Percentiles rank a stretch among this genome's conserved stretches.
Conservation (phyloP, 2,113 vertebrate genomes). For the Hylia prasina region DNA sequence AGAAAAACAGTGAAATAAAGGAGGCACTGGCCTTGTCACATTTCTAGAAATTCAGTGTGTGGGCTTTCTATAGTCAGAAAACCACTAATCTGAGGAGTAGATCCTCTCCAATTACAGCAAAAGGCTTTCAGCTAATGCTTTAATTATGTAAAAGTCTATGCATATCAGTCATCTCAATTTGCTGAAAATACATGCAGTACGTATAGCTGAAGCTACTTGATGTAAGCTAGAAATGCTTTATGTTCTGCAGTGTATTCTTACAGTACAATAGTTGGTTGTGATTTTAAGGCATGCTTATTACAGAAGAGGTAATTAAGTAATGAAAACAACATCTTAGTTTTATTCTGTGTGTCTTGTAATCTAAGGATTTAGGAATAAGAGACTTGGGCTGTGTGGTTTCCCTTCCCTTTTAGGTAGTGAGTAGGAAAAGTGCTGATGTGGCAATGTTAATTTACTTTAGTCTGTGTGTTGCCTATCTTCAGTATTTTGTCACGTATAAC, state of each 20-base stretch:
- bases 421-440: background rate
- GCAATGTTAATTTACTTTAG: background rate
- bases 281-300: background rate
- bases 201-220: background rate
- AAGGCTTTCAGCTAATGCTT: background rate
- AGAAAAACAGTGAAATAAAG: background rate
- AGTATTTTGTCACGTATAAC: background rate
- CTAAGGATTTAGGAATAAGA: background rate
- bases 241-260: background rate
- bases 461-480: background rate
- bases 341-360: background rate
- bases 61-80: background rate
- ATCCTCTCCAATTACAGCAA: background rate
- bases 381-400: background rate
- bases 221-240: background rate
- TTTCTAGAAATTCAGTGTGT: background rate
- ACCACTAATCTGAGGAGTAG: background rate
- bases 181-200: background rate
- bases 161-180: background rate
- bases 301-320: background rate
- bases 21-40: background rate
- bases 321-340: background rate
- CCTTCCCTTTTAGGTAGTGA: background rate
- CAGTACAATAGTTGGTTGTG: background rate
- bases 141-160: background rate